A percentile compares a stretch with the other conserved stretches of the same genome.
phyloP scores from a whole-genome alignment of 2,888 invertebrate genomes.

The Drosophila robusta region DNA sequence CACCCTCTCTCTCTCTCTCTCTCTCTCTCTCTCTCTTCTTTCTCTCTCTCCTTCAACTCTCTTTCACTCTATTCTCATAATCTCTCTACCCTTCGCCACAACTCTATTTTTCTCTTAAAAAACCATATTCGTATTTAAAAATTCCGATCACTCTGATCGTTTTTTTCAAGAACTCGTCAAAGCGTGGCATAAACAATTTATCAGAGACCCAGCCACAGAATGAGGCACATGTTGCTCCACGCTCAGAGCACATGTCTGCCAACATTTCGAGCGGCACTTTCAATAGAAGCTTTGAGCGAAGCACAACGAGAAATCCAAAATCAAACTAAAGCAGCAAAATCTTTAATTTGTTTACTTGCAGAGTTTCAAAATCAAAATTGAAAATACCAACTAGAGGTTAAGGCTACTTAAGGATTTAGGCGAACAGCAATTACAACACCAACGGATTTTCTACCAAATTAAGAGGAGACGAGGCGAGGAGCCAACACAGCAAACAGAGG shows the following conservation, averaged over 20 bases:
- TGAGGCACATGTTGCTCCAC: conserved; percentile 37
- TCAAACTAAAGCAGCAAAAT: conserved; percentile 21
- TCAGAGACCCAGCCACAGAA: conserved; percentile 40
- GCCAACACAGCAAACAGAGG: conserved; percentile 64
- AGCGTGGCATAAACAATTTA: conserved; percentile 66
- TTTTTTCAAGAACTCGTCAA: conserved; percentile 51
- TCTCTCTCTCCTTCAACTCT: not conserved
- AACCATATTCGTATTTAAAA: not conserved
- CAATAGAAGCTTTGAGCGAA: conserved; percentile 27
- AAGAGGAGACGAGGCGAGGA: conserved; percentile 33
- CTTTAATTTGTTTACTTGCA: conserved; percentile 59
- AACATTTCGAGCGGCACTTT: conserved; percentile 45
- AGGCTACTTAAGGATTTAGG: conserved; percentile 80
- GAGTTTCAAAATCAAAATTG: conserved; percentile 85
- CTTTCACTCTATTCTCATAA: not conserved
- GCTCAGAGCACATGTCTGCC: conserved; percentile 16
- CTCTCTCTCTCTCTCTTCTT: not conserved
- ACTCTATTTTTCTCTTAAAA: not conserved
- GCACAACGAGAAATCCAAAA: conserved; percentile 12
- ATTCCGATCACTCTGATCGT: conserved; percentile 5
- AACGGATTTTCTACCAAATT: conserved; percentile 72
- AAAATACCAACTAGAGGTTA: conserved; percentile 80
- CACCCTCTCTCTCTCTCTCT: not conserved
- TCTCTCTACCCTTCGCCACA: not conserved
- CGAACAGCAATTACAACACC: conserved; percentile 61